Evolutionary conservation across 2,113 vertebrate species (phyloP).

Genomic region (Seriola dumerili): DNA sequence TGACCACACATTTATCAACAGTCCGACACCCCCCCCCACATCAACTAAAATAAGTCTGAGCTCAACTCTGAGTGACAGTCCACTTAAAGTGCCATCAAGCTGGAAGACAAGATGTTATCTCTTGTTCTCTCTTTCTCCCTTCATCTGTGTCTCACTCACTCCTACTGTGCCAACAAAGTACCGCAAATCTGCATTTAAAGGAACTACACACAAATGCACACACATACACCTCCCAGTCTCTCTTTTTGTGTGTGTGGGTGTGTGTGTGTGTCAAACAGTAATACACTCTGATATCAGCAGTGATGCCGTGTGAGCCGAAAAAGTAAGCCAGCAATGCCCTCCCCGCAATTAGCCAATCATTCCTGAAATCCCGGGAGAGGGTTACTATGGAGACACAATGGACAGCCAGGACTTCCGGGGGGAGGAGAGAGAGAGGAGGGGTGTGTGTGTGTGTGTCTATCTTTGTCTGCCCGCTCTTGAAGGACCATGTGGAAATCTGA

Average conservation of each 20-base stretch:
- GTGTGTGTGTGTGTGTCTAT: neutral
- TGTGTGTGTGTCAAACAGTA: constrained; percentile 5
- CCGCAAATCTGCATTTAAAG: constrained; percentile 16
- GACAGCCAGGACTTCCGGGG: constrained; percentile 22
- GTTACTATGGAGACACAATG: constrained; percentile 58
- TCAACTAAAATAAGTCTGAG: constrained; percentile 69
- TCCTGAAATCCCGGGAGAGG: constrained; percentile 39
- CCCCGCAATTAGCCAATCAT: constrained; percentile 49
- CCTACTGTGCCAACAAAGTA: neutral
- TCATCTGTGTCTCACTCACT: constrained; percentile 1
- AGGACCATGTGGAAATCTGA: constrained; percentile 57
- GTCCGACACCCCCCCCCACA: constrained; percentile 16
- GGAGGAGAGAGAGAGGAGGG: no score
- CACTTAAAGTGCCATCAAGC: constrained; percentile 64
- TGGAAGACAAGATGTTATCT: constrained; percentile 42
- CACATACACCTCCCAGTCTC: neutral
- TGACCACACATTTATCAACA: constrained; percentile 54
- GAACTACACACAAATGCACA: neutral
- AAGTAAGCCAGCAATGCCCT: constrained; percentile 48
- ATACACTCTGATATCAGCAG: neutral
- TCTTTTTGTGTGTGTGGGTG: neutral
- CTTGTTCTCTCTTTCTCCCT: neutral
- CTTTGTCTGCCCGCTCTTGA: constrained; percentile 45
- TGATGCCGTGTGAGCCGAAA: neutral
- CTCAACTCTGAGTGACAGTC: constrained; percentile 48